phyloP scores from a whole-genome alignment of 2,797 vertebrate genomes.

The Chaunax sp. region DNA sequence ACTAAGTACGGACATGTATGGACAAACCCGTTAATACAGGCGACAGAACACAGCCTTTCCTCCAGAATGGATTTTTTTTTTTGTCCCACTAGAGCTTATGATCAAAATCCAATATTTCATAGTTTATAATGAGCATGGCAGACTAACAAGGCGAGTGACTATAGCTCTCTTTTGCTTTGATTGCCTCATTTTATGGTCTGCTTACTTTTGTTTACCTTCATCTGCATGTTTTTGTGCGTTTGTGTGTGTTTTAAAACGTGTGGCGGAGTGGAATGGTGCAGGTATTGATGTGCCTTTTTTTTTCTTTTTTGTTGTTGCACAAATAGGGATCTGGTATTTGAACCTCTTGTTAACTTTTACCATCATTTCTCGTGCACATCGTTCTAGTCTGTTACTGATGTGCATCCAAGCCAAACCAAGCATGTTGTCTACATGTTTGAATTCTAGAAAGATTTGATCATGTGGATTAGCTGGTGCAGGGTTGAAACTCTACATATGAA shows the following conservation, averaged over 20 bases:
- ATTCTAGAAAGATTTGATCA: neutral
- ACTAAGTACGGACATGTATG: too few relatives aligned
- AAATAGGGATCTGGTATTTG: conserved; percentile 1
- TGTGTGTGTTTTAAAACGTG: neutral
- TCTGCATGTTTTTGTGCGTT: conserved; percentile 8
- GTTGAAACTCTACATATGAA: conserved; percentile 17
- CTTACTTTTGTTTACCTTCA: conserved; percentile 39
- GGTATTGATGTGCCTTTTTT: conserved; percentile 22
- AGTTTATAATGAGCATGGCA: conserved; percentile 40
- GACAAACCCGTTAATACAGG: too few relatives aligned
- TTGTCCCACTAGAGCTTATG: conserved; percentile 2
- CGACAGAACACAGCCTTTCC: conserved; percentile 11
- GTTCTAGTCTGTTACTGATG: conserved; percentile 12
- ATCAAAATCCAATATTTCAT: conserved; percentile 39
- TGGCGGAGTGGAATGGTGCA: neutral
- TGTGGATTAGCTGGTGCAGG: neutral
- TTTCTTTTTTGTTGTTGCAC: conserved; percentile 12
- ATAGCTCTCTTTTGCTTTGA: conserved; percentile 33
- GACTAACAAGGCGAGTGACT: conserved; percentile 26
- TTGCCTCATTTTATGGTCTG: conserved; percentile 41
- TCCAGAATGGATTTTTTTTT: neutral
- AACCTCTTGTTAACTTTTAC: conserved; percentile 13
- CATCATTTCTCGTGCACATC: neutral
- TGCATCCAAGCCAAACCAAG: conserved; percentile 17
- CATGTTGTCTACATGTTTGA: neutral